Evolutionary conservation across 2,113 vertebrate species (phyloP), one percentile per base, ranked within the genome.

Genomic region (Poeciliopsis retropinna): DNA sequence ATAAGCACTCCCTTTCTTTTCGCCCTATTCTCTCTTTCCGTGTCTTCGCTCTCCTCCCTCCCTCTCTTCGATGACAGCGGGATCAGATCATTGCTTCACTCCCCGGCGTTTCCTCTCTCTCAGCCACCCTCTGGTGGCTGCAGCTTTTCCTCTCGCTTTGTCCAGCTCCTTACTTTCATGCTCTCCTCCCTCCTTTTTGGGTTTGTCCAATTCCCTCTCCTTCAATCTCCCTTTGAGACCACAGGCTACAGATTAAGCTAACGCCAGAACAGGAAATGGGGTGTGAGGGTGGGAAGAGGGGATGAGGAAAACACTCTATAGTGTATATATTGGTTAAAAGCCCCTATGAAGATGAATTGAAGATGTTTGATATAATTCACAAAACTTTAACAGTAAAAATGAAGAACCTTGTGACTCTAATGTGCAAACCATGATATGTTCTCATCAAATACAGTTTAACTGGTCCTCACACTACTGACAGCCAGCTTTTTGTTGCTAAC

Each of bases 31-130:
- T 47, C 3, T 63, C 78, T 60, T 44, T 77, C 8, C 14, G 31
- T 66, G 64, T 83, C 70, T 76, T 61, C 73, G 41, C 60, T 15
- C 76, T 87, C 81, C 74, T 80, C 81, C 82, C 88, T 88, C 76
- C 81, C 82, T 91, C 91, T 87, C 89, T 86, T 91, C 67, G 87
- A 85, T 70, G 71, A 88, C 85, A 78, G 75, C 62, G 11, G 82
- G 74, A 90, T 90, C 86, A 85, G 74, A 90, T 90, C 86, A 86
- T 91, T 89, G 87, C 90, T 85, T 91, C 89, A 81, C 67, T 86
- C 81, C 66, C 77, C 77, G 81, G 77, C 31, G 34, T 83, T 82
- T 72, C 81, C 74, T 82, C 67, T 82, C 60, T 54, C 72, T 61
- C 57, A 44, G 39, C 83, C 81, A 73, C 63, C 87, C 88, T 80